A percentile compares a stretch with the other conserved stretches of the same genome.
Evolutionary conservation across 2,113 vertebrate genomes (phyloP).

Genomic region (Patagioenas fasciata): DNA sequence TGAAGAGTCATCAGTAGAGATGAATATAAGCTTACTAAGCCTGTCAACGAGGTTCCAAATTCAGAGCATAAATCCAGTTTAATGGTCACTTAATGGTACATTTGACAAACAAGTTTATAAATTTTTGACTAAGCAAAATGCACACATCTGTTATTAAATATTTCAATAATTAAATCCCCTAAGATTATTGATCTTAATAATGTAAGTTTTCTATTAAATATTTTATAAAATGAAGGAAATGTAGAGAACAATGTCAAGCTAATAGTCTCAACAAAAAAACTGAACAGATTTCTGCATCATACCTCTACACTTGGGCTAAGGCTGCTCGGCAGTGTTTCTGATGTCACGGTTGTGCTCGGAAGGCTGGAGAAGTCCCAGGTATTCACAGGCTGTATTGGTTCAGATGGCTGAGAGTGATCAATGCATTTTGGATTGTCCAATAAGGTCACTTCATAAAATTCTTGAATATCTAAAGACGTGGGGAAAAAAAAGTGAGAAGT

Average conservation of each 20-base stretch:
- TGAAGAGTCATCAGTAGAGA: not conserved
- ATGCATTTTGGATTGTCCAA: conserved; percentile 89
- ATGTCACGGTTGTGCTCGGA: conserved; percentile 90
- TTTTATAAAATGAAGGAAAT: conserved; percentile 26
- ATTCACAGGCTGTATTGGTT: conserved; percentile 83
- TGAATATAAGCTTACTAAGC: not conserved
- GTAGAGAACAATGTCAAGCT: not conserved
- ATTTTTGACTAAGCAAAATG: conserved; percentile 45
- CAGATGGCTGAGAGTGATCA: conserved; percentile 80
- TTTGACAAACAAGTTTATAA: not conserved
- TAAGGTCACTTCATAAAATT: conserved; percentile 99
- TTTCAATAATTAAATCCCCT: conserved; percentile 22
- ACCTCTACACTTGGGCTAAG: conserved; percentile 94
- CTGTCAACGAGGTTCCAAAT: not conserved
- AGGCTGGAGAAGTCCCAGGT: conserved; percentile 95
- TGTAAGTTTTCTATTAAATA: not conserved
- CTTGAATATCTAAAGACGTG: conserved; percentile 90
- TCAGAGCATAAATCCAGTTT: conserved; percentile 29
- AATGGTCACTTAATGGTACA: conserved; percentile 1
- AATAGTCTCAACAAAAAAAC: not conserved
- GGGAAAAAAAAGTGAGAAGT: not conserved
- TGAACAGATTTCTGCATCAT: not conserved
- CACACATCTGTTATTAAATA: not conserved
- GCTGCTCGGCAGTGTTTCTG: conserved; percentile 90
- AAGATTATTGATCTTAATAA: conserved; percentile 21